Base-by-base conservation (phyloP, 2,113 vertebrate genomes). In the Cisticola juncidis region DNA sequence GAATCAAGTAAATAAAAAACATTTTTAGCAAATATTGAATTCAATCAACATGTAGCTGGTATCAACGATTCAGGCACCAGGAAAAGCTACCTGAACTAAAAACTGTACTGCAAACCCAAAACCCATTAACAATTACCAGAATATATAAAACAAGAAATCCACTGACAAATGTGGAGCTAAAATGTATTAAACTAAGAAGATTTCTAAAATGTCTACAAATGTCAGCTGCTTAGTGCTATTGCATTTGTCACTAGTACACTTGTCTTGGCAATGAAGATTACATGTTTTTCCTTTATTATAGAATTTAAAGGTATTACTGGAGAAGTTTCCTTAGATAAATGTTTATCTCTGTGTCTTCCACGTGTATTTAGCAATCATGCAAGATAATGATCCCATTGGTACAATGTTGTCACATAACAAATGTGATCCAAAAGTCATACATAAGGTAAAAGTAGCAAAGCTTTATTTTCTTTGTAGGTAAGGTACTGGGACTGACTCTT, bases 231-330 rank as follows among this genome's bases (percentile, higher is more conserved):
- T 88, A 81, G 25, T 40, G 76, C 40, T 78, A 28, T 57, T 93
- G 47, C 69, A 89, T 92, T 94, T 95, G 89, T 71, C 79, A 88
- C 72, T 61, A 85, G 56, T 44, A 61, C 51, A 38, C 45, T 93
- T 96, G 86, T 81, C 79, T 78, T 94, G 70, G 42, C 51, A 97
- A 70, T 54, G 51, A 77, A 85, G 56, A 65, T 94, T 90, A 35
- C 78, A 64, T 94, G 94, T 96, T 92, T 92, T 97, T 96, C 86
- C 17, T 87, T 97, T 81, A 61, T 82, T 95, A 72, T 23, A 81
- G 81, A 97, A 90, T 91, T 82, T 88, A 89, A 90, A 97, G 88
- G 81, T 92, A 54, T 94, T 94, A 89, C 31, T 76, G 78, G 72
- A 95, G 33, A 86, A 74, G 12, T 79, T 95, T 86, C 35, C 35